Percentiles rank a stretch among this genome's conserved stretches.
phyloP scores from a whole-genome alignment of 2,797 vertebrate genomes.

The Tangara arthus region DNA sequence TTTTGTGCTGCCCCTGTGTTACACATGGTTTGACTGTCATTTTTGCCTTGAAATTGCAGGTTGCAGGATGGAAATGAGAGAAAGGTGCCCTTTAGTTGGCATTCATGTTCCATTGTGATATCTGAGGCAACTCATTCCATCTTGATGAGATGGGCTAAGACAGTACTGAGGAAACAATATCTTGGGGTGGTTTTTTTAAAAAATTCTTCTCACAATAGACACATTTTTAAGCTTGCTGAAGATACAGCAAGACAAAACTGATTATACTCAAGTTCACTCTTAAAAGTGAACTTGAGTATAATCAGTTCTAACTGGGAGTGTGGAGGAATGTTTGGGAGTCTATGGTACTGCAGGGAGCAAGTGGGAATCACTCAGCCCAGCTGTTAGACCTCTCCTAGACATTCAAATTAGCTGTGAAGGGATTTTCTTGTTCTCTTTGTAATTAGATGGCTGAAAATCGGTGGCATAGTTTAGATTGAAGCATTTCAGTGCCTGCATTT shows the following conservation, averaged over 20 bases:
- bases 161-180: not conserved
- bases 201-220: not conserved
- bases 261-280: not conserved
- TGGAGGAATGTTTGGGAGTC: not conserved
- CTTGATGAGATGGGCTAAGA: not conserved
- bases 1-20: not conserved
- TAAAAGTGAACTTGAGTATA: not conserved
- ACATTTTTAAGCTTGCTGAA: conserved; percentile 2
- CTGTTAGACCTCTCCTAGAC: conserved; percentile 37
- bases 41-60: conserved; percentile 15
- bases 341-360: not conserved
- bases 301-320: not conserved
- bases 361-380: not conserved
- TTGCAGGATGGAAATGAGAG: not conserved
- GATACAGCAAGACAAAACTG: not conserved
- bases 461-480: not conserved
- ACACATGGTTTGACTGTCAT: not conserved
- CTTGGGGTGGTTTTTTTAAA: rapidly evolving
- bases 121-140: not conserved
- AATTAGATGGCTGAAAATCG: not conserved
- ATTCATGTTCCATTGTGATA: not conserved
- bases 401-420: conserved; percentile 21
- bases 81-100: not conserved
- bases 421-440: conserved; percentile 28
- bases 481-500: not conserved